phyloP scores from a whole-genome alignment of 2,797 vertebrate genomes.

The Sitta carolinensis region DNA sequence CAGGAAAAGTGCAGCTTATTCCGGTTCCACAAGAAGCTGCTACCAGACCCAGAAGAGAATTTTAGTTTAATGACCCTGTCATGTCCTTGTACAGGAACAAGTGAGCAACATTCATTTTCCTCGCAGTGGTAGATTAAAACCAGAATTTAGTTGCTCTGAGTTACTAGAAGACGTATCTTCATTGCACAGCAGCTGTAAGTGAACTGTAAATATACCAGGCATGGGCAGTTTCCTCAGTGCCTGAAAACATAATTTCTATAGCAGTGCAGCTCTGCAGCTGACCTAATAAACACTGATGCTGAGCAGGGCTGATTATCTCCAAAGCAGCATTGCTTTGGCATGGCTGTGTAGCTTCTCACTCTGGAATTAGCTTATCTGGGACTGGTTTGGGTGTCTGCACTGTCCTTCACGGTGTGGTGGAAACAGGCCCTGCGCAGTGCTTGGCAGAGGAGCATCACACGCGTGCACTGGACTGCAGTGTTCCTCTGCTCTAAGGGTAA shows the following conservation, averaged over 20 bases:
- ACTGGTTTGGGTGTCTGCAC: conserved; percentile 7
- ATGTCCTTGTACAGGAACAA: not conserved
- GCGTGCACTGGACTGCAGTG: not conserved
- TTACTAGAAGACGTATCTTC: not conserved
- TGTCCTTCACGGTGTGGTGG: conserved; percentile 40
- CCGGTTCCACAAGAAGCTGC: not conserved
- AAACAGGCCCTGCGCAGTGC: not conserved
- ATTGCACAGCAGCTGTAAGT: not conserved
- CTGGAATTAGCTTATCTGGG: not conserved
- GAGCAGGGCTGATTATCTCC: conserved; percentile 28
- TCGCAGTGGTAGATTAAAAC: not conserved
- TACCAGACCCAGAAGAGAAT: not conserved
- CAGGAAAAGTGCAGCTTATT: not conserved
- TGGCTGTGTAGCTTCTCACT: not conserved
- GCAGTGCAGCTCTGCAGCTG: conserved; percentile 23
- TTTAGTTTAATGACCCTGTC: not conserved
- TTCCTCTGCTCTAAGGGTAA: not conserved
- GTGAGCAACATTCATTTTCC: not conserved
- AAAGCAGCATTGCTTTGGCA: conserved; percentile 9
- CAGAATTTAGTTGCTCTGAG: not conserved
- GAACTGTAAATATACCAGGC: not conserved
- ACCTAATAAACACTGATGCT: conserved; percentile 28
- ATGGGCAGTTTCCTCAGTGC: not conserved
- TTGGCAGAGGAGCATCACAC: not conserved
- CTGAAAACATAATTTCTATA: not conserved